Evolutionary conservation across 2,797 vertebrate genomes (phyloP).

Genomic region (Danio choprae): DNA sequence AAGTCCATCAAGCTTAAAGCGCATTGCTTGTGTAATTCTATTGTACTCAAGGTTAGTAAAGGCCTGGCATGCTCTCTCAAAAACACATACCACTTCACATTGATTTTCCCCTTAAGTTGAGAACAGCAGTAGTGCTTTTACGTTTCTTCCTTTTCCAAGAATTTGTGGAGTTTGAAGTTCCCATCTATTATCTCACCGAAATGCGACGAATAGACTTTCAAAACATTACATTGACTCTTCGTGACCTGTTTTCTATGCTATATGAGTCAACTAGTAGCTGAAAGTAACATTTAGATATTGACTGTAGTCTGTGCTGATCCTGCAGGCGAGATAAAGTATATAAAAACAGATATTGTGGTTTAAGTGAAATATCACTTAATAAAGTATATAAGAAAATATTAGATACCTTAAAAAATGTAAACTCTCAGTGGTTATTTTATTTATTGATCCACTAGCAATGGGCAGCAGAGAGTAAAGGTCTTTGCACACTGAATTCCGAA

Average conservation of each 20-base stretch:
- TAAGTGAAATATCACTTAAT: background rate
- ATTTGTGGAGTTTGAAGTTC: conserved; percentile 42
- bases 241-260: too few relatives aligned
- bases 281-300: background rate
- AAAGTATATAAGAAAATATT: too few relatives aligned
- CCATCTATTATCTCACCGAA: conserved; percentile 8
- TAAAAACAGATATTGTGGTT: background rate
- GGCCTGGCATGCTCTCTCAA: conserved; percentile 38
- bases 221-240: background rate
- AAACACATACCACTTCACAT: conserved; percentile 37
- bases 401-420: too few relatives aligned
- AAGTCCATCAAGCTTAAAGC: conserved; percentile 47
- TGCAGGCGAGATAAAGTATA: background rate
- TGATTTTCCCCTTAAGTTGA: background rate
- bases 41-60: conserved; percentile 42
- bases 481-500: too few relatives aligned
- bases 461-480: too few relatives aligned
- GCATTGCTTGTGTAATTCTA: conserved; percentile 56
- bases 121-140: conserved; percentile 33
- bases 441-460: too few relatives aligned
- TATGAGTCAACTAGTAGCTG: background rate
- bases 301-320: background rate
- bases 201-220: background rate
- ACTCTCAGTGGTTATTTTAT: too few relatives aligned
- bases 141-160: conserved; percentile 48